phyloP scores from a whole-genome alignment of 2,113 vertebrate species.

The Apodemus sylvaticus region DNA sequence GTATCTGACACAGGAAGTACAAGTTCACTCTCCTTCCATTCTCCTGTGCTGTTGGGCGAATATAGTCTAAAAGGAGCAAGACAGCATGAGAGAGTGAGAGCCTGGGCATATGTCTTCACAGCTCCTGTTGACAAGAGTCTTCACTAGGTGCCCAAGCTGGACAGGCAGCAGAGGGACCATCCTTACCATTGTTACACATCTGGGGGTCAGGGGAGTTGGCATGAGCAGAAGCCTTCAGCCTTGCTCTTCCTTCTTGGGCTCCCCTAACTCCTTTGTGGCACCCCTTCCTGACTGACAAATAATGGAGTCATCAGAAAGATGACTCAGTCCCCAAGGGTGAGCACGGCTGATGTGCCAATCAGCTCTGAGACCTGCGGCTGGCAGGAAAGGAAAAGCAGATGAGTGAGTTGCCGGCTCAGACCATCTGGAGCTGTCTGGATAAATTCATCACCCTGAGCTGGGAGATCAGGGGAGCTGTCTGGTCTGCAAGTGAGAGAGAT shows the following conservation, averaged over 20 bases:
- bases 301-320: constrained; percentile 7
- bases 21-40: not conserved
- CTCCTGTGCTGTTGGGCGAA: not conserved
- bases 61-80: not conserved
- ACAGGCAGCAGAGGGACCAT: not conserved
- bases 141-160: not conserved
- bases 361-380: constrained; percentile 29
- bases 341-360: not conserved
- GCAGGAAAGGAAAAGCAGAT: constrained; percentile 74
- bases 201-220: not conserved
- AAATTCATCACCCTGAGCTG: constrained; percentile 74
- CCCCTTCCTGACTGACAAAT: not conserved
- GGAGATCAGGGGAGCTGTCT: constrained; percentile 52
- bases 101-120: not conserved
- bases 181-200: not conserved
- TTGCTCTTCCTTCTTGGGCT: not conserved
- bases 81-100: not conserved
- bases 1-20: not conserved
- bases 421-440: constrained; percentile 82
- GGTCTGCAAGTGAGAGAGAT: constrained; percentile 49
- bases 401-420: constrained; percentile 73
- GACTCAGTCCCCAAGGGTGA: not conserved
- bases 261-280: not conserved
- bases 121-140: not conserved
- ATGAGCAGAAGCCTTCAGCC: not conserved